phyloP scores from a whole-genome alignment of 1,140 invertebrate species.

The Caenorhabditis tropicalis region DNA sequence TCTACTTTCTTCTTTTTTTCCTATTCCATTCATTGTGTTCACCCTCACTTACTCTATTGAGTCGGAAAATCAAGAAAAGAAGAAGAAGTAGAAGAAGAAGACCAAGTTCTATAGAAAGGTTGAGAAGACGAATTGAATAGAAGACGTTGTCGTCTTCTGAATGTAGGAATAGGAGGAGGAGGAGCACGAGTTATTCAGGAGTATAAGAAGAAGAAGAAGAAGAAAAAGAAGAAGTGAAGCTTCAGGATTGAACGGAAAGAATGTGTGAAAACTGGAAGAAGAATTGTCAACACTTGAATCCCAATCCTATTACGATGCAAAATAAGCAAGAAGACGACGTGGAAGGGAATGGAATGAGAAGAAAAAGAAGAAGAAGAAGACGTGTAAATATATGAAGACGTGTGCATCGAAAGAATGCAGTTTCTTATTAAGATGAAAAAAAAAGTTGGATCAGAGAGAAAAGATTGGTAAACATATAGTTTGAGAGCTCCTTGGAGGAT shows the following conservation, averaged over 20 bases:
- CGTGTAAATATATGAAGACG: constrained; percentile 23
- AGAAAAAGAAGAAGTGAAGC: not conserved
- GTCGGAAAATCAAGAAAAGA: constrained; percentile 26
- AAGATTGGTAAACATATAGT: no score
- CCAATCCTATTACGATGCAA: constrained; percentile 33
- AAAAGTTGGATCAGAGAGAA: not conserved
- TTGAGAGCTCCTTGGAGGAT: no score
- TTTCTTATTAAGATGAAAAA: constrained; percentile 30
- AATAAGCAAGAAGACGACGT: constrained; percentile 5
- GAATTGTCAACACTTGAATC: constrained; percentile 38
- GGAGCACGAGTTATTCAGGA: not conserved
- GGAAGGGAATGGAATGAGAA: not conserved
- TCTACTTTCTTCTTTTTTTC: not conserved
- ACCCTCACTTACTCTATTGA: not conserved
- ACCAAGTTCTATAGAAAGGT: constrained; percentile 10
- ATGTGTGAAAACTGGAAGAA: not conserved
- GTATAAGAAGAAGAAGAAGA: not conserved
- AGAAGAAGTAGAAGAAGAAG: not conserved
- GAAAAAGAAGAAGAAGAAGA: not conserved
- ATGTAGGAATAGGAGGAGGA: not conserved
- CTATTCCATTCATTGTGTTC: not conserved
- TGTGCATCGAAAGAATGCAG: not conserved
- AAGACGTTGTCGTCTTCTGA: not conserved
- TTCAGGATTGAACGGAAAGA: constrained; percentile 3
- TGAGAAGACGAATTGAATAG: constrained; percentile 7